phyloP scores from a whole-genome alignment of 2,888 invertebrate genomes.

The Drosophila silvestris region DNA sequence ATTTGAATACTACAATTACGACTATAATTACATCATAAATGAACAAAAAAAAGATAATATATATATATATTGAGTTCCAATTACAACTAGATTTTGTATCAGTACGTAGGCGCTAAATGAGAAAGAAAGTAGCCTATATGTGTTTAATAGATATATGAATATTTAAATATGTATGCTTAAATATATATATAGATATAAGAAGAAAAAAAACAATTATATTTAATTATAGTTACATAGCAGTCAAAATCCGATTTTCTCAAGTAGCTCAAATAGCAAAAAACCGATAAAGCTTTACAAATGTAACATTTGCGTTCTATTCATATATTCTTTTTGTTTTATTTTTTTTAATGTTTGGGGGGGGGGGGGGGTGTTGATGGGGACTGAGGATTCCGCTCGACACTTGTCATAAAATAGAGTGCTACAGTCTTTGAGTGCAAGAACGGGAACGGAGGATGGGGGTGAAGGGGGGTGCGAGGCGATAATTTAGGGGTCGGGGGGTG shows the following conservation, averaged over 20 bases:
- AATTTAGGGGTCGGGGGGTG: background rate
- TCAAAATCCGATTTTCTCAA: conserved; percentile 55
- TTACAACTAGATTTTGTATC: conserved; percentile 48
- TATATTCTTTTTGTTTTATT: background rate
- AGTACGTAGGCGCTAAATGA: conserved; percentile 39
- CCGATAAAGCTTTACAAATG: conserved; percentile 52
- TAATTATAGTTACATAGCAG: conserved; percentile 66
- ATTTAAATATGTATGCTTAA: conserved; percentile 6
- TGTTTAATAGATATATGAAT: conserved; percentile 20
- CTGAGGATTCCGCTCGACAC: background rate
- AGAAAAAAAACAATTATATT: conserved; percentile 30
- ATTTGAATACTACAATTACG: conserved; percentile 24
- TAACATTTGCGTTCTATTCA: conserved; percentile 36
- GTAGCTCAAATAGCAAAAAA: conserved; percentile 41
- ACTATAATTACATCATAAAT: conserved; percentile 22
- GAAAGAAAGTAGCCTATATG: conserved; percentile 6
- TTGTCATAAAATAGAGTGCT: background rate
- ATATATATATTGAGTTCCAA: conserved; percentile 15
- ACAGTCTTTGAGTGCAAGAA: conserved; percentile 7
- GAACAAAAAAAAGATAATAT: background rate
- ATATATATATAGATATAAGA: conserved; percentile 31
- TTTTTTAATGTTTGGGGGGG: background rate
- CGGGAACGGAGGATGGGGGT: background rate
- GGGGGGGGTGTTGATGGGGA: background rate
- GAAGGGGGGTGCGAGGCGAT: background rate